Percentiles rank a stretch among this genome's conserved stretches.
Conservation (phyloP, 2,888 invertebrate genomes). For the Rhodophaea formosa region DNA sequence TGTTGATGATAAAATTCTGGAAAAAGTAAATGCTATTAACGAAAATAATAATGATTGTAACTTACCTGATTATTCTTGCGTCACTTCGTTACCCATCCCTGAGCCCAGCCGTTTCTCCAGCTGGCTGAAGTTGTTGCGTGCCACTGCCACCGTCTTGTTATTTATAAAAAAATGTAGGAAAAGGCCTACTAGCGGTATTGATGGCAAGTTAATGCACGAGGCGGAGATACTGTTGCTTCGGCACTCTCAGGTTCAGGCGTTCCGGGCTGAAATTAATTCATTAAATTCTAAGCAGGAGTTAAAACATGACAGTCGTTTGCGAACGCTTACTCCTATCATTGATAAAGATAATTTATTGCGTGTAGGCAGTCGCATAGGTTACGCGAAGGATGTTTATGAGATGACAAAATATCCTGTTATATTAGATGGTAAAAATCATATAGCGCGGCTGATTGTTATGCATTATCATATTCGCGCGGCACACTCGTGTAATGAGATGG, state of each 20-base stretch:
- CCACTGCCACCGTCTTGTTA: constrained; percentile 10
- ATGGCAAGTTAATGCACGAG: not conserved
- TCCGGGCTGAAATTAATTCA: not conserved
- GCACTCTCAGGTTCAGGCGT: not conserved
- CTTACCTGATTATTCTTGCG: too few relatives aligned
- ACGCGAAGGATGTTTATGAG: not conserved
- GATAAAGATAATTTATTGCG: not conserved
- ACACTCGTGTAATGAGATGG: constrained; percentile 26
- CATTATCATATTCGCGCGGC: constrained; percentile 24
- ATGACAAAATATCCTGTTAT: not conserved
- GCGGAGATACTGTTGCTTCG: not conserved
- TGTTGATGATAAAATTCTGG: not conserved
- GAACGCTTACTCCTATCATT: not conserved
- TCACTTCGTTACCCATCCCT: too few relatives aligned
- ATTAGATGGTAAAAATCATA: constrained; percentile 18
- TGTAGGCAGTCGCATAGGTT: not conserved
- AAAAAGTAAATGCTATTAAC: not conserved
- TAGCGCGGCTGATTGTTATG: constrained; percentile 20
- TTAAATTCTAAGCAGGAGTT: too few relatives aligned
- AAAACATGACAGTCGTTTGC: not conserved
- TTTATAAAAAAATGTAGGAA: constrained; percentile 19
- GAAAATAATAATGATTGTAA: not conserved
- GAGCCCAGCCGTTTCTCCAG: constrained; percentile 13
- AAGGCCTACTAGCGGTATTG: not conserved
- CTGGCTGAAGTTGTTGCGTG: constrained; percentile 14